These are phyloP conservation scores for Gymnothorax reevesii DNA, from an alignment of 2,797 vertebrate genomes.

Conservation along the genomic window DNA sequence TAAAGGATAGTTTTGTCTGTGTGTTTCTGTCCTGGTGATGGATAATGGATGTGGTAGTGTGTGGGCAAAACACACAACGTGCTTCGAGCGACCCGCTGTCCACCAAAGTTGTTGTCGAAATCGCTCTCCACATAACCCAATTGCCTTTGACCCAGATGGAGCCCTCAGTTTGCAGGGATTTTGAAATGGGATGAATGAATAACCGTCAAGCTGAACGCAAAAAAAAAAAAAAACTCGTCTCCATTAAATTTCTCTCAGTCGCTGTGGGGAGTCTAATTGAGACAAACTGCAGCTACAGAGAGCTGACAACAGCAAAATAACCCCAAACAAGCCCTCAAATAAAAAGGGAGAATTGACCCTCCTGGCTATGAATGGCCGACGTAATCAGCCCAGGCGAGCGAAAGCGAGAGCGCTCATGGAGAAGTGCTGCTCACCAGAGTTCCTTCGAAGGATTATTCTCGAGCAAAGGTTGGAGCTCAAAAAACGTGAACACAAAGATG, in stretches of 20 bases:
- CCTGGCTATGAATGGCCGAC: conserved; percentile 42
- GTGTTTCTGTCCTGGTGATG: neutral
- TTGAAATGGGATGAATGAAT: neutral
- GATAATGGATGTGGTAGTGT: neutral
- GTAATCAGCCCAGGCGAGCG: conserved; percentile 39
- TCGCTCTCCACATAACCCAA: neutral
- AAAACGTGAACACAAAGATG: neutral
- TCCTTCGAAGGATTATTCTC: conserved; percentile 52
- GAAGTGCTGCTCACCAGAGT: conserved; percentile 43
- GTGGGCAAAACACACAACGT: neutral
- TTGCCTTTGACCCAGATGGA: neutral
- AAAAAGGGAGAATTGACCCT: conserved; percentile 46
- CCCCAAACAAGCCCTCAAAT: conserved; percentile 48
- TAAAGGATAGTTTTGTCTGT: neutral
- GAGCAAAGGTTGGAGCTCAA: conserved; percentile 23
- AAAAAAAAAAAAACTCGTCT: conserved; percentile 14
- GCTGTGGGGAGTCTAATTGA: neutral
- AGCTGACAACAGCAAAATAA: conserved; percentile 28
- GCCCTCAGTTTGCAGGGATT: neutral
- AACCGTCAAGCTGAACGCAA: neutral
- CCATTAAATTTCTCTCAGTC: neutral
- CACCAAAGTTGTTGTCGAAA: neutral
- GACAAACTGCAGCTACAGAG: conserved; percentile 10
- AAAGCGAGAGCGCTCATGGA: conserved; percentile 40
- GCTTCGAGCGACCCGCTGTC: neutral